Evolutionary conservation across 1,140 invertebrate genomes (phyloP), one percentile per base, ranked within the genome.

Genomic region (Drosophila nigromelanica): DNA sequence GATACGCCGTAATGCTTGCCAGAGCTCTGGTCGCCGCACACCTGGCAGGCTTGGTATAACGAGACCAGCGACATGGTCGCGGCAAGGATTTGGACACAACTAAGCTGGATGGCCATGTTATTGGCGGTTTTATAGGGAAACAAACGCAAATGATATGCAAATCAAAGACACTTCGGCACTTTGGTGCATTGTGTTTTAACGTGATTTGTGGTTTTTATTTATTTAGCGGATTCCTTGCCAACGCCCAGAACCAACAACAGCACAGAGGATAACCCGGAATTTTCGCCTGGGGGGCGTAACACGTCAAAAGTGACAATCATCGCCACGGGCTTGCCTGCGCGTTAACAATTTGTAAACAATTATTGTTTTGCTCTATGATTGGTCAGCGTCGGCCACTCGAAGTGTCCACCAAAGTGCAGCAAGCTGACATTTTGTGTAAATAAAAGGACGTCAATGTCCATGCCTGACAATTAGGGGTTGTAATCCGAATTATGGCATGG

Each of bases 1-100:
- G 94, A 95, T 7, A 96, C 95, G 0, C 97, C 97, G 80, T 98
- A 98, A 91, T 98, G 97, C 90, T 97, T 97, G 0, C 97, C 97
- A 76, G 96, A 97, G 12, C 96, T 96, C 85, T 95, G 95, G 92
- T 98, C 97, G 1, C 97, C 97, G 81, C 97, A 98, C 43, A 98
- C 96, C 75, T 94, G 93, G 89, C 96, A 97, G 37, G 45, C 61
- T 52, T 67, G 79, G 8, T 73, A 62, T 12, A 73, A 21, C 12
- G 48, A 39, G 12, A 58, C 51, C 8, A 56, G 30, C 14, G 82
- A 83, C 82, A 87, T 89, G 64, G 21, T 62, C 39, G 24, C 30
- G 7, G 18, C 68, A 33, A 47, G 40, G 15, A 58, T 30, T 33
- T 15, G 1, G 62, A 61, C 27, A 54, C 43, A 52, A 87, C 50